Percentiles rank a stretch among this genome's conserved stretches.
Evolutionary conservation across 2,888 invertebrate genomes (phyloP).

Genomic region (Drosophila cognata): DNA sequence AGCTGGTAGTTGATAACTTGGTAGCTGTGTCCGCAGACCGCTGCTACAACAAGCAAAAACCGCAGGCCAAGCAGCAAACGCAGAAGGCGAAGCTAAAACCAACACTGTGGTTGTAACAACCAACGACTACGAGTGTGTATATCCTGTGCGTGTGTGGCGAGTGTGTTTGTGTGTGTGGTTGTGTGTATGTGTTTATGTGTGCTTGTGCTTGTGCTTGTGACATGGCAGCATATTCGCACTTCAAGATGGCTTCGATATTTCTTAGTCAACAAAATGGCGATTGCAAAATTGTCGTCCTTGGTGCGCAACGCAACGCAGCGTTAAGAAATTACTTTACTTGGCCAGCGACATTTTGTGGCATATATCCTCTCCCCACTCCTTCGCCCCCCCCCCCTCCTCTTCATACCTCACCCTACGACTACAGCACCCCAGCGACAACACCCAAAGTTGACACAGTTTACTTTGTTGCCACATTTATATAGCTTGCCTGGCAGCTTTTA

Average conservation of each 20-base stretch:
- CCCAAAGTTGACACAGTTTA: conserved; percentile 77
- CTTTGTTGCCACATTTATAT: conserved; percentile 81
- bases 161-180: conserved; percentile 6
- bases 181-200: conserved; percentile 22
- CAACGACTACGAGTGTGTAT: conserved; percentile 26
- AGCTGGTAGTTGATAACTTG: conserved; percentile 41
- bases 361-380: conserved; percentile 30
- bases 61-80: conserved; percentile 70
- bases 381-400: neutral
- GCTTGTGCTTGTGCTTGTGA: conserved; percentile 49
- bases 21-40: conserved; percentile 62
- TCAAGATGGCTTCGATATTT: conserved; percentile 81
- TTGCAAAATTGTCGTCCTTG: conserved; percentile 77
- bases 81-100: conserved; percentile 65
- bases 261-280: conserved; percentile 81
- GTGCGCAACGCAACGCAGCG: conserved; percentile 54
- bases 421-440: conserved; percentile 37
- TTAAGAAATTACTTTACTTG: conserved; percentile 79
- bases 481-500: conserved; percentile 76
- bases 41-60: conserved; percentile 69
- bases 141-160: conserved; percentile 24
- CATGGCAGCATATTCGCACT: conserved; percentile 76
- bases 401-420: neutral
- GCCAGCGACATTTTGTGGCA: conserved; percentile 69
- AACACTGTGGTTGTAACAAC: conserved; percentile 45